Evolutionary conservation across 2,113 vertebrate species (phyloP), one percentile per base, ranked within the genome.

Genomic region (Colaptes auratus): DNA sequence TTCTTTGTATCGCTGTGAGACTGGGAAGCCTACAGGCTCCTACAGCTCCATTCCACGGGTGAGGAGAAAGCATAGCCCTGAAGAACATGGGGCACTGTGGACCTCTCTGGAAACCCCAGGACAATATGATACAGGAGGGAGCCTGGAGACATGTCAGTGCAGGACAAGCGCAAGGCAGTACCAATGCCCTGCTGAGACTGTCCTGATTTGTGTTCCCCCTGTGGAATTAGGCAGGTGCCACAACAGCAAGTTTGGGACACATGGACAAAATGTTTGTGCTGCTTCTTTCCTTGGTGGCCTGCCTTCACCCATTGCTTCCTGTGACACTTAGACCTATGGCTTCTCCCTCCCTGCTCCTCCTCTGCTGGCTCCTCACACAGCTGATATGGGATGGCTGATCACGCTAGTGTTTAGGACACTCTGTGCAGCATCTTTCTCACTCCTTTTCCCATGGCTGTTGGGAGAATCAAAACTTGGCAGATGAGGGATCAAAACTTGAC

Each of bases 1-100:
- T 21, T 20, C 6, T 35, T 48, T 55, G 14, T 5, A 10, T 0
- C 33, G 17, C 15, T 58, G 10, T 30, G 48, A 12, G 16, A 8
- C 16, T 0, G 0, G 42, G 12, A 71, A 0, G 50, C 15, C 12
- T 10, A 13, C 10, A 2, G 1, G 2, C 4, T 88, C 24, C 30
- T 59, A 6, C 18, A 63, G 27, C 52, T 80, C 10, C 23, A 17
- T 20, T 9, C 39, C 35, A 31, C 0, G 0, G 23, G 11, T 23
- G 24, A 66, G 39, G 3, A 6, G 30, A 44, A 15, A 63, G 12
- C 8, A 27, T 2, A 4, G 19, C n/a, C 10, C 33, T 59, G 27
- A 23, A 81, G 46, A 33, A 3, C 39, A 36, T 0, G 0, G 28
- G 2, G 9, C 6, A 10, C 56, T 10, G 42, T 9, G 31, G 23